These are phyloP conservation scores for Alosa alosa DNA, from an alignment of 2,113 vertebrate genomes.

Conservation along the genomic window DNA sequence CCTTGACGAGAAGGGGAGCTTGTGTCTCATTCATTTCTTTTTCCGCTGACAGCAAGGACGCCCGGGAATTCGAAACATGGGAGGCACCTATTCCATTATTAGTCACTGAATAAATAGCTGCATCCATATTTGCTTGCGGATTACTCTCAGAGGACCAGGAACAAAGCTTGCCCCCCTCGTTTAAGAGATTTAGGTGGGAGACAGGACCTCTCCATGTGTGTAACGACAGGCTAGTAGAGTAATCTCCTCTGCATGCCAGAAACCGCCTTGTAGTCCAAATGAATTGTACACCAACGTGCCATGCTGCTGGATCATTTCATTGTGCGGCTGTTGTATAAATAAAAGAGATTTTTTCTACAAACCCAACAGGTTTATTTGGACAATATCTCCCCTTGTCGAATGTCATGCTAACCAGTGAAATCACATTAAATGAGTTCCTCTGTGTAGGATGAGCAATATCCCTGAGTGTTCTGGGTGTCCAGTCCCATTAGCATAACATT, in stretches of 20 bases:
- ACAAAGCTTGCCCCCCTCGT: neutral
- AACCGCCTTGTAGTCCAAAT: neutral
- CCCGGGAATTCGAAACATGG: constrained; percentile 37
- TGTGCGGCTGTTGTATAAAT: neutral
- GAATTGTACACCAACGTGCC: neutral
- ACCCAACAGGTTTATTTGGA: neutral
- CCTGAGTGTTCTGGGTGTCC: neutral
- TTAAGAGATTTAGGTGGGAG: neutral
- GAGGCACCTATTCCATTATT: constrained; percentile 37
- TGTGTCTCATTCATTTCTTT: neutral
- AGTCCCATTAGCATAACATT: no score
- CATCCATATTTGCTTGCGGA: constrained; percentile 42
- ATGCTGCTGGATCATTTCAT: neutral
- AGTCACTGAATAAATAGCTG: constrained; percentile 47
- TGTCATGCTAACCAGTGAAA: neutral
- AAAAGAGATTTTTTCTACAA: neutral
- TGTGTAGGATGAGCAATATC: neutral
- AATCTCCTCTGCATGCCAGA: neutral
- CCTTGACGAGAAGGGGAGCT: neutral
- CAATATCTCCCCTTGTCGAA: neutral
- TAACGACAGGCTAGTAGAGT: neutral
- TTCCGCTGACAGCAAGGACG: constrained; percentile 28
- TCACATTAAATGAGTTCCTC: neutral
- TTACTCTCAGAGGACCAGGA: constrained; percentile 40
- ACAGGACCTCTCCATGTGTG: neutral